These are phyloP conservation scores for Ceratina japonica DNA, from an alignment of 1,140 invertebrate genomes.

Conservation along the genomic window DNA sequence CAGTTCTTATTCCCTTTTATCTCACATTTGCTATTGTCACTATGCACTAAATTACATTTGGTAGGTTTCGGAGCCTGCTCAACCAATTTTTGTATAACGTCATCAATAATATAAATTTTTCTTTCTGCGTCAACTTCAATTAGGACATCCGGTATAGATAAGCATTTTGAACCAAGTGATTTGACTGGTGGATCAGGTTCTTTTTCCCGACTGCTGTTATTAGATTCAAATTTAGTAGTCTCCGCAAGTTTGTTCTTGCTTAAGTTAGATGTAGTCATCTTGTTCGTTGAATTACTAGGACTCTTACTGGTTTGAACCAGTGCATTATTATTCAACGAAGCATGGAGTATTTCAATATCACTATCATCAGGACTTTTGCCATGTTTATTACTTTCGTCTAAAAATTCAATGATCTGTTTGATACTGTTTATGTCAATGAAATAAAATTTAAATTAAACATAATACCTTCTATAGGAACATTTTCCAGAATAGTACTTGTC, in stretches of 20 bases:
- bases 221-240: not conserved
- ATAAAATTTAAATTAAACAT: not conserved
- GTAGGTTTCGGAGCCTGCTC: not conserved
- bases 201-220: not conserved
- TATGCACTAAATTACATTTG: not conserved
- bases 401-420: not conserved
- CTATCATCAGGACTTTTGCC: conserved; percentile 50
- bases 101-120: not conserved
- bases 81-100: not conserved
- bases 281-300: not conserved
- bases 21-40: too few relatives aligned
- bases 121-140: not conserved
- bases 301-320: not conserved
- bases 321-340: not conserved
- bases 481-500: not conserved
- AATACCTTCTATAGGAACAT: conserved; percentile 19
- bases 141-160: too few relatives aligned
- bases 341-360: conserved; percentile 56
- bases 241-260: not conserved
- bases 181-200: not conserved
- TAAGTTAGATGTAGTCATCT: not conserved
- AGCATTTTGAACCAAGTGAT: not conserved
- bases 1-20: too few relatives aligned
- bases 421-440: not conserved
- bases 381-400: not conserved